Conservation (phyloP, 2,113 vertebrate genomes). For the Ailuropoda melanoleuca region DNA sequence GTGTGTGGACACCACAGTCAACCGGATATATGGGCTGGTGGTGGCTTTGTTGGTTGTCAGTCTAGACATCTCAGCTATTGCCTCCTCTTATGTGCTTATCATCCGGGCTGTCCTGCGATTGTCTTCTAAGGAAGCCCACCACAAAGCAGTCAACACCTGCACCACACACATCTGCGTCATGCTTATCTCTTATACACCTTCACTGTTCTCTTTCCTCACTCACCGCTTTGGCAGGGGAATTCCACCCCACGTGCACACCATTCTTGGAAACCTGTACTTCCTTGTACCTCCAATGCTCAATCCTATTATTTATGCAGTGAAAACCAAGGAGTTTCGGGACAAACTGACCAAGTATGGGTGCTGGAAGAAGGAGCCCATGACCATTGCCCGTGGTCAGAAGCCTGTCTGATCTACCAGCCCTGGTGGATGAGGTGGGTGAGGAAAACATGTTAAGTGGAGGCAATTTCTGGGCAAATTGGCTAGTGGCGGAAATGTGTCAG, state of each 20-base stretch:
- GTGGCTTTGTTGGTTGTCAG: constrained; percentile 83
- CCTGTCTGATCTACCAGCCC: background rate
- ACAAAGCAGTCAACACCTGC: constrained; percentile 83
- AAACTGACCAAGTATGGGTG: constrained; percentile 60
- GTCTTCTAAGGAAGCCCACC: constrained; percentile 70
- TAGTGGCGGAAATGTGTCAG: background rate
- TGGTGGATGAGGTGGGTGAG: background rate
- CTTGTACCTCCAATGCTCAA: constrained; percentile 80
- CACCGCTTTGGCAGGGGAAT: constrained; percentile 78
- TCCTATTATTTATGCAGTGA: constrained; percentile 81
- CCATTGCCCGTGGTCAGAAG: background rate
- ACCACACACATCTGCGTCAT: constrained; percentile 82
- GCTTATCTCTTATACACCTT: constrained; percentile 82
- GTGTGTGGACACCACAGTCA: constrained; percentile 76
- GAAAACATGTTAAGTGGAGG: background rate
- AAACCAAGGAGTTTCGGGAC: constrained; percentile 78
- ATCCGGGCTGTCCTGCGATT: constrained; percentile 76
- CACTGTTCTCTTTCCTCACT: constrained; percentile 79
- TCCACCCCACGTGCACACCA: constrained; percentile 61
- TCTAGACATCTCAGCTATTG: constrained; percentile 81
- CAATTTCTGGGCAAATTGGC: background rate
- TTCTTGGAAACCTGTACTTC: constrained; percentile 79
- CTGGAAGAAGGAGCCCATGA: background rate
- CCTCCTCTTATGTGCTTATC: constrained; percentile 81
- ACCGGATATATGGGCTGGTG: constrained; percentile 76